Conservation (phyloP, 2,888 invertebrate genomes). For the Augiades crinisus region DNA sequence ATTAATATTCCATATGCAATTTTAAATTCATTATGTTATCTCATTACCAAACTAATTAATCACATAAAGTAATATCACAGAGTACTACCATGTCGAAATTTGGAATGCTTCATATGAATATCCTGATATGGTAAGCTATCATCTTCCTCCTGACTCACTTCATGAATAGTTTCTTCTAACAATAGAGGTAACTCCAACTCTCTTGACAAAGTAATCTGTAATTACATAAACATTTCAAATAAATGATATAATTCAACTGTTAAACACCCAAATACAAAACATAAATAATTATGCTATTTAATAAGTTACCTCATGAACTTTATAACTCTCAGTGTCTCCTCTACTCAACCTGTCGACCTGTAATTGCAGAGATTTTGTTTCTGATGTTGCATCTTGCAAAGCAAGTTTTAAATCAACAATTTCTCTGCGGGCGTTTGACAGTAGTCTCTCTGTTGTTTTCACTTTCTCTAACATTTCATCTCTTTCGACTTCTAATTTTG, state of each 20-base stretch:
- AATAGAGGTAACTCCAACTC: conserved; percentile 60
- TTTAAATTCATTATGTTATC: background rate
- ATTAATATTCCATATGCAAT: no score
- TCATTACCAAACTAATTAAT: background rate
- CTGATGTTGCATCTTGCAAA: conserved; percentile 84
- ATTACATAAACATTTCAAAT: no score
- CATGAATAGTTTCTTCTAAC: conserved; percentile 65
- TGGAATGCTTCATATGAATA: conserved; percentile 50
- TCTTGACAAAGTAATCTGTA: conserved; percentile 54
- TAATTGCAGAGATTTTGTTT: conserved; percentile 80
- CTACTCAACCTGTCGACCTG: conserved; percentile 62
- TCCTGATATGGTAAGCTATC: conserved; percentile 53
- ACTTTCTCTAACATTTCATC: conserved; percentile 81
- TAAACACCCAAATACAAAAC: no score
- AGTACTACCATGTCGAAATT: conserved; percentile 64
- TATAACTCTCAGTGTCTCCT: conserved; percentile 36
- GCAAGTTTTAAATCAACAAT: conserved; percentile 82
- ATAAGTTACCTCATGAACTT: conserved; percentile 61
- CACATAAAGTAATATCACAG: conserved; percentile 38
- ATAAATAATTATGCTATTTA: no score
- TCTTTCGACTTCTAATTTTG: conserved; percentile 84
- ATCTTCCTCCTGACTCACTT: conserved; percentile 66
- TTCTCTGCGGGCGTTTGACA: conserved; percentile 85
- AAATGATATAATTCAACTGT: no score
- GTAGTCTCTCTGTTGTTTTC: conserved; percentile 81